Base-by-base conservation (phyloP, 2,797 vertebrate genomes). In the Holocentrus rufus region DNA sequence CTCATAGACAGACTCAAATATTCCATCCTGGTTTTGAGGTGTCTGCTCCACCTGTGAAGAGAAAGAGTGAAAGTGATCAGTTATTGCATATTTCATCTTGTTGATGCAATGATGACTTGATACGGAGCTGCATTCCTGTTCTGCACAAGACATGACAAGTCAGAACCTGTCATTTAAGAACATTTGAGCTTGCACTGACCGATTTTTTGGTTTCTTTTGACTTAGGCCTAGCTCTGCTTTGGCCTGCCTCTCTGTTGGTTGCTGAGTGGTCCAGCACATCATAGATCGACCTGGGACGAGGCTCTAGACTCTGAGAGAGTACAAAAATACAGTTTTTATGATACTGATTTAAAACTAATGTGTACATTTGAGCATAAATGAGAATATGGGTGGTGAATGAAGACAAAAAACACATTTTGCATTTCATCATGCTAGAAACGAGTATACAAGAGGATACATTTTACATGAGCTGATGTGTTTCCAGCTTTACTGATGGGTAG, bases 1-100 rank as follows among this genome's bases (percentile, higher is more conserved):
- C 75, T 94, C 94, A 85, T 95, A 95, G 71, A 95, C 87, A 46
- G 56, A 91, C 49, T 94, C 91, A 72, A 90, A 83, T 27, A 67
- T 53, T 3, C 72, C 85, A 0, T 88, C 80, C 69, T 81, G 77
- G 1, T 78, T 62, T 50, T 74, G 30, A 44, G 59, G 22, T 10
- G 31, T 27, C 49, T 85, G 34, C 18, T 10, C 20, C 52, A 6
- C 61, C 93, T 94, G 86, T 79, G 82, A 74, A 72, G 59, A 18
- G 23, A 46, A 60, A 90, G n/a, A 2, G 66, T 27, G 68, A 69
- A 14, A 82, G 27, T 75, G 17, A 23, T 82, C 23, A 87, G 1
- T 1, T 60, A 54, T 17, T 68, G 17, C 9, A 47, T 1, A 49
- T 70, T 72, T 18, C 39, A 56, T 56, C 27, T 17, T 31, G 5